phyloP scores from a whole-genome alignment of 2,797 vertebrate genomes.

The Champsocephalus gunnari region DNA sequence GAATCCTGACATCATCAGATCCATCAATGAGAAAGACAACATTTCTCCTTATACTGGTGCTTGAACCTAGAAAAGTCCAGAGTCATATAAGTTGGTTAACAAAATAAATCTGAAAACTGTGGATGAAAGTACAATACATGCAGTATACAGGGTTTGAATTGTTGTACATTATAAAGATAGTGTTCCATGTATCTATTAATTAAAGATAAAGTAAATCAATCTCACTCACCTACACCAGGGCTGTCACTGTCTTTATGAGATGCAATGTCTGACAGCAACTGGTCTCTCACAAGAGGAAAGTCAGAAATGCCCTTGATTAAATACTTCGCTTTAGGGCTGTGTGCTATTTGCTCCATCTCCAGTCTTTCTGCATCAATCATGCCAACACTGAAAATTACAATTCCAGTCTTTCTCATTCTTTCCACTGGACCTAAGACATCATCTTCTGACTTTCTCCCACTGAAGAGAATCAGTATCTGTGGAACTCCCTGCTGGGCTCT shows the following conservation, averaged over 20 bases:
- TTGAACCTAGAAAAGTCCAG: constrained; percentile 68
- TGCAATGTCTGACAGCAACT: constrained; percentile 65
- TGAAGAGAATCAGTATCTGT: constrained; percentile 89
- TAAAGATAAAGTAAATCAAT: neutral
- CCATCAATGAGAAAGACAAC: constrained; percentile 87
- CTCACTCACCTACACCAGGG: constrained; percentile 72
- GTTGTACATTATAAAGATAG: neutral
- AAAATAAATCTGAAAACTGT: neutral
- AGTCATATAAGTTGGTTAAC: constrained; percentile 14
- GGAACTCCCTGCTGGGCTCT: constrained; percentile 86
- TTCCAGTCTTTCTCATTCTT: constrained; percentile 81
- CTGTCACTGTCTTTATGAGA: constrained; percentile 47
- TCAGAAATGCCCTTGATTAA: constrained; percentile 82
- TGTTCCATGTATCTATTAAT: neutral
- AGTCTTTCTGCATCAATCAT: constrained; percentile 77
- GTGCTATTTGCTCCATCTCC: constrained; percentile 86
- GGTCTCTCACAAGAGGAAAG: constrained; percentile 72
- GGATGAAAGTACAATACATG: neutral
- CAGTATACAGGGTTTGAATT: neutral
- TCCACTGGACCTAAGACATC: constrained; percentile 73
- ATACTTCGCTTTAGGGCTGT: constrained; percentile 80
- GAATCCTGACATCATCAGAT: constrained; percentile 80
- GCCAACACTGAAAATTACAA: constrained; percentile 85
- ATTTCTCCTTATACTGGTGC: constrained; percentile 71
- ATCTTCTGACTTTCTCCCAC: constrained; percentile 87